Evolutionary conservation across 2,888 invertebrate species (phyloP).

Genomic region (Athetis lepigone): DNA sequence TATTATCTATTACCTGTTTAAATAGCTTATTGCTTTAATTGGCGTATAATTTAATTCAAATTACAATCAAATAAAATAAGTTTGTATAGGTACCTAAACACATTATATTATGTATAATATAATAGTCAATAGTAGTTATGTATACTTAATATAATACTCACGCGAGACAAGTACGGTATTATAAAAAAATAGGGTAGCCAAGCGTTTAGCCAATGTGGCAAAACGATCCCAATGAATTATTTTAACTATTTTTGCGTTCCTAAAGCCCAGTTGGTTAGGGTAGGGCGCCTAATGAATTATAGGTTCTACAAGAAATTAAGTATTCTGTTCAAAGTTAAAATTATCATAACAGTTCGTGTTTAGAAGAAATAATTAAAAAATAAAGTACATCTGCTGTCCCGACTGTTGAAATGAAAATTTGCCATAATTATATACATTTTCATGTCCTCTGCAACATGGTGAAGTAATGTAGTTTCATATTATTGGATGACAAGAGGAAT

Average conservation of each 20-base stretch:
- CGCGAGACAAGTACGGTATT: neutral
- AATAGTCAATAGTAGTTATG: neutral
- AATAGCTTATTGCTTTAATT: constrained; percentile 20
- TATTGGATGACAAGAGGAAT: neutral
- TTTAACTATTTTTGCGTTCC: constrained; percentile 12
- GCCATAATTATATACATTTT: neutral
- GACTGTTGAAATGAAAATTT: neutral
- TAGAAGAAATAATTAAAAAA: no score
- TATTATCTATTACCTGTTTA: neutral
- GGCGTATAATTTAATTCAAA: constrained; percentile 9
- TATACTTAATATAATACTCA: no score
- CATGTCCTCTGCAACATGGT: neutral
- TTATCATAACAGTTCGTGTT: no score
- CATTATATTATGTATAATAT: neutral
- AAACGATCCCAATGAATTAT: neutral
- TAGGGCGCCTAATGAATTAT: no score
- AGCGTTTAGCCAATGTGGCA: constrained; percentile 4
- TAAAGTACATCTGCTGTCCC: no score
- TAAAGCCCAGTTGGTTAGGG: neutral
- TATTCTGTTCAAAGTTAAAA: no score
- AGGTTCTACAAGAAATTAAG: no score
- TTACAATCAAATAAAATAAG: constrained; percentile 10
- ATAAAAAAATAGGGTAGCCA: constrained; percentile 9
- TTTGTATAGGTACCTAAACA: neutral
- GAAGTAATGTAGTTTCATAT: neutral